A percentile compares a stretch with the other conserved stretches of the same genome.
These are phyloP conservation scores for Lasioglossum villosulum DNA, from an alignment of 2,888 invertebrate genomes.

Conservation along the genomic window DNA sequence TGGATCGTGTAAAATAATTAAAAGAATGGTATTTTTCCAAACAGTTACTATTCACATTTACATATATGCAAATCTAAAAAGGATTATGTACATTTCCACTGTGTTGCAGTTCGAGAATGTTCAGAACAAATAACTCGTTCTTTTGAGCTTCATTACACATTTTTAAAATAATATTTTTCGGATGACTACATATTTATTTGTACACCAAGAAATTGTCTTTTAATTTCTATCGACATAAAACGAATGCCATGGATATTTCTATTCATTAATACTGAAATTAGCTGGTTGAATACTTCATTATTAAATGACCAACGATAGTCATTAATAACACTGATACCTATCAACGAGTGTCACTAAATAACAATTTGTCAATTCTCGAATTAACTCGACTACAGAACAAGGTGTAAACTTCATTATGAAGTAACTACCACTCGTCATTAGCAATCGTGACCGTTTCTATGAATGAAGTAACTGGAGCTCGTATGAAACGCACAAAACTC, in stretches of 20 bases:
- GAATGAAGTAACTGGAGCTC: background rate
- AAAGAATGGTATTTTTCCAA: background rate
- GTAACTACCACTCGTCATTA: background rate
- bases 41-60: background rate
- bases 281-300: too few relatives aligned
- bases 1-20: too few relatives aligned
- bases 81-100: background rate
- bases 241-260: too few relatives aligned
- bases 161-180: background rate
- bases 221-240: too few relatives aligned
- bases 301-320: too few relatives aligned
- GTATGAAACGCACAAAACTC: background rate
- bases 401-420: background rate
- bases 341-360: background rate
- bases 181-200: background rate
- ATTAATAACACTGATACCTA: too few relatives aligned
- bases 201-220: background rate
- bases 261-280: too few relatives aligned
- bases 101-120: too few relatives aligned
- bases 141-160: background rate
- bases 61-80: background rate
- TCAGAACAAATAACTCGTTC: background rate
- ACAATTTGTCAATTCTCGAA: background rate
- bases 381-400: background rate
- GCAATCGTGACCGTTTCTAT: too few relatives aligned